Evolutionary conservation across 2,113 vertebrate genomes (phyloP).

Genomic region (Pteruthius melanotis): DNA sequence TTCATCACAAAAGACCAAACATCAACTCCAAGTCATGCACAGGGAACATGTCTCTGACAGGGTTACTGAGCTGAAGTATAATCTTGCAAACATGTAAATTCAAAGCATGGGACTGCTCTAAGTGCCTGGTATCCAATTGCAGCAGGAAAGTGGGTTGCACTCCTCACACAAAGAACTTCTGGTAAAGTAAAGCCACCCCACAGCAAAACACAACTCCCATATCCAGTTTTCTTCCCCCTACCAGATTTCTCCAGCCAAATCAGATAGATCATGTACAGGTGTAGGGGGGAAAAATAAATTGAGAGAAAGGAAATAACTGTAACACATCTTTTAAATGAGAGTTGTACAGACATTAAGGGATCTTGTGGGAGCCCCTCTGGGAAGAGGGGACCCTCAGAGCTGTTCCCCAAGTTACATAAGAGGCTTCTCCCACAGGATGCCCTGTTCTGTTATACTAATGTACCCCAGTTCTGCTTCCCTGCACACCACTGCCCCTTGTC

Average conservation of each 20-base stretch:
- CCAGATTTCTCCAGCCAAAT: background rate
- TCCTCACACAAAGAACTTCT: background rate
- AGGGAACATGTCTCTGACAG: background rate
- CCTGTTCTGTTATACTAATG: too few relatives aligned
- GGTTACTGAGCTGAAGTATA: background rate
- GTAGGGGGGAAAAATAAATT: rapidly evolving
- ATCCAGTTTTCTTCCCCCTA: background rate
- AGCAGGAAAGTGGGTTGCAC: background rate
- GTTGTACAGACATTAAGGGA: background rate
- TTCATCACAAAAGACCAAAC: background rate
- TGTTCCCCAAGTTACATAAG: too few relatives aligned
- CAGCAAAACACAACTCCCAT: background rate
- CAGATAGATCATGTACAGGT: background rate
- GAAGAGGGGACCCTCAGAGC: too few relatives aligned
- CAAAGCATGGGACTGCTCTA: background rate
- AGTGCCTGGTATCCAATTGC: background rate
- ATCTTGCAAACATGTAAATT: background rate
- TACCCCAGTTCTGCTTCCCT: too few relatives aligned
- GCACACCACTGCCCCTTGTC: too few relatives aligned
- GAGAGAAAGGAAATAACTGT: background rate
- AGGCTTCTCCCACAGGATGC: too few relatives aligned
- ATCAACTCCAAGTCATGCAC: background rate
- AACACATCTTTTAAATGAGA: background rate
- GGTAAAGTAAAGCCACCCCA: background rate
- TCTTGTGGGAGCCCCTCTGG: too few relatives aligned